Evolutionary conservation across 2,113 vertebrate species (phyloP).

Genomic region (Entelurus aequoreus): DNA sequence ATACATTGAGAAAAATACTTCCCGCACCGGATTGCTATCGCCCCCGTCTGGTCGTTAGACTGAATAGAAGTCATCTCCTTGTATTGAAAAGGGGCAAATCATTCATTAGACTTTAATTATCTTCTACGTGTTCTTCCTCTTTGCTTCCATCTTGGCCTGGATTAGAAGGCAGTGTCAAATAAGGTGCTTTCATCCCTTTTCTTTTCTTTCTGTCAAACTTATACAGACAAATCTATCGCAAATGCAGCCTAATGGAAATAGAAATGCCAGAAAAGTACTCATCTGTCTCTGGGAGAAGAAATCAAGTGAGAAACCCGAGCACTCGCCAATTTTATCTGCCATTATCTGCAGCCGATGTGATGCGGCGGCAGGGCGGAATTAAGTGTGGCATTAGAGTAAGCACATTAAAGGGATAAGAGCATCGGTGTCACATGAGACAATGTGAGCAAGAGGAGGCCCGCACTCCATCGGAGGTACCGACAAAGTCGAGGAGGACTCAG

Average conservation of each 20-base stretch:
- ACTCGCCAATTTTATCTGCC: constrained; percentile 49
- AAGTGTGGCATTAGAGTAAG: constrained; percentile 48
- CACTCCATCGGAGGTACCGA: constrained; percentile 22
- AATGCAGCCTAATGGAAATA: constrained; percentile 50
- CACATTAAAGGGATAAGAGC: constrained; percentile 56
- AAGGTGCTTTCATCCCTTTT: constrained; percentile 10
- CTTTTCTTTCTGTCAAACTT: constrained; percentile 36
- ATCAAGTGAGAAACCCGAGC: constrained; percentile 22
- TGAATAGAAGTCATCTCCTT: not conserved
- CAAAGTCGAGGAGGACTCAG: constrained; percentile 43
- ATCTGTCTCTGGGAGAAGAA: constrained; percentile 26
- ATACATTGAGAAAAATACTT: too few relatives aligned
- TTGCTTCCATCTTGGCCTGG: constrained; percentile 1
- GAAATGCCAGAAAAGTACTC: constrained; percentile 48
- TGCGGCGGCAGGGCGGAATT: constrained; percentile 39
- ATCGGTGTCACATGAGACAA: constrained; percentile 13
- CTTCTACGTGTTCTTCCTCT: constrained; percentile 12
- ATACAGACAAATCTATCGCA: constrained; percentile 44
- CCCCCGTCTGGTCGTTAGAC: not conserved
- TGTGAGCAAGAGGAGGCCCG: not conserved
- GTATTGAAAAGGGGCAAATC: not conserved
- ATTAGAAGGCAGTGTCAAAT: constrained; percentile 14
- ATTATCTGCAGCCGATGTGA: constrained; percentile 49
- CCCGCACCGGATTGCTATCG: too few relatives aligned
- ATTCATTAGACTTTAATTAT: constrained; percentile 31